A percentile compares a stretch with the other conserved stretches of the same genome.
Conservation (phyloP, 2,797 vertebrate genomes). For the Clarias pachynema region DNA sequence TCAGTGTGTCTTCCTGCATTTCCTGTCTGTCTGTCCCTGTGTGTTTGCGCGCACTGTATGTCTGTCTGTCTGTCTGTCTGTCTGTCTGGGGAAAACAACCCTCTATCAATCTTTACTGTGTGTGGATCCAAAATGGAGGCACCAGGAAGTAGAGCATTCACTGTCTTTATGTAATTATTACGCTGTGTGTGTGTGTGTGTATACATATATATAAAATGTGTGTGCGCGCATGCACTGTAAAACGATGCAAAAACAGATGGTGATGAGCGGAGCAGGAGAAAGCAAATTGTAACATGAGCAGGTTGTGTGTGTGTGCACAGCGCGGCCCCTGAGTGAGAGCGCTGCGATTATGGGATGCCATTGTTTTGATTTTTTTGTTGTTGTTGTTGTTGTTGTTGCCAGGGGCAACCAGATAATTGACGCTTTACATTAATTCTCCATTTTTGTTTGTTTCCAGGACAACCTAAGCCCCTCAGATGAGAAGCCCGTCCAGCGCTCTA, state of each 20-base stretch:
- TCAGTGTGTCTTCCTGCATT: no score
- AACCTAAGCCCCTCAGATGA: slow-evolving; percentile 74
- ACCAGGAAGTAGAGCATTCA: background rate
- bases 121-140: slow-evolving; percentile 2
- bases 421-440: slow-evolving; percentile 21
- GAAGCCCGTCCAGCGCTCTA: slow-evolving; percentile 81
- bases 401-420: background rate
- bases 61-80: no score
- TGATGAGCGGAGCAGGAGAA: background rate
- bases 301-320: background rate
- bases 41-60: background rate
- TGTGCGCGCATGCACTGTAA: background rate
- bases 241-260: background rate
- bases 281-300: background rate
- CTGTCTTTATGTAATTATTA: background rate
- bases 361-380: background rate
- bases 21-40: no score
- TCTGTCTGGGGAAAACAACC: background rate
- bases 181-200: background rate
- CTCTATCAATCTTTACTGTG: background rate
- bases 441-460: slow-evolving; percentile 67
- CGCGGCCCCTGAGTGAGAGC: background rate
- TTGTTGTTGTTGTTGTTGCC: background rate
- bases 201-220: background rate
- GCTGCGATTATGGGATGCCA: slow-evolving; percentile 23